Base-by-base conservation (phyloP, 2,113 vertebrate genomes). In the Chinchilla lanigera region DNA sequence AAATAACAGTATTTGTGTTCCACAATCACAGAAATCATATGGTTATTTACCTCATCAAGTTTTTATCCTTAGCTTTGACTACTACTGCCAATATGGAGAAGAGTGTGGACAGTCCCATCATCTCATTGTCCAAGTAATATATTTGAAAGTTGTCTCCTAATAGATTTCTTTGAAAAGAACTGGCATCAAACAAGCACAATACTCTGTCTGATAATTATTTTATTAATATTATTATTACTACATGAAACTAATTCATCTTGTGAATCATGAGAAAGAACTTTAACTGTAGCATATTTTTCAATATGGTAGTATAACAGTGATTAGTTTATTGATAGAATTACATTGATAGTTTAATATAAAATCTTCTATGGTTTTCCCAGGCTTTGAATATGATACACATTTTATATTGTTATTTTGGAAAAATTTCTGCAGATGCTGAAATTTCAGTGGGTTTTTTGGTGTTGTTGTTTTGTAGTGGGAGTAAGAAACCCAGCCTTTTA, bases 401-500 rank as follows among this genome's bases (percentile, higher is more conserved):
- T 88, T 94, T 38, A 41, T 69, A 30, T 54, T 86, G 14, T 85
- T 69, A 56, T 20, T 0, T 14, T 94, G 19, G 22, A 26, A 11
- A 69, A 30, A 28, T 50, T 19, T n/a, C 44, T 85, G 11, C 7
- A 61, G 61, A 69, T 52, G 22, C 28, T 81, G 19, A 44, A 6
- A 80, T 61, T 26, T 24, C 47, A 54, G 44, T 5, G 13, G 3
- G 22, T 41, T 30, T 71, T 82, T 69, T 78, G 71, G 38, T 77
- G 67, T 78, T 41, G 17, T 80, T 80, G 81, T 89, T 95, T 85
- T 82, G 58, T 26, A 71, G 60, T 86, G 80, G n/a, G 38, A 33
- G 30, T 56, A 17, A 96, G 97, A 95, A 67, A 69, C 52, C 12
- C 56, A 54, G 47, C 80, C 73, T 69, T 94, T 97, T 75, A 82